A percentile compares a stretch with the other conserved stretches of the same genome.
phyloP scores from a whole-genome alignment of 2,113 vertebrate genomes.

The Pardalotus punctatus region DNA sequence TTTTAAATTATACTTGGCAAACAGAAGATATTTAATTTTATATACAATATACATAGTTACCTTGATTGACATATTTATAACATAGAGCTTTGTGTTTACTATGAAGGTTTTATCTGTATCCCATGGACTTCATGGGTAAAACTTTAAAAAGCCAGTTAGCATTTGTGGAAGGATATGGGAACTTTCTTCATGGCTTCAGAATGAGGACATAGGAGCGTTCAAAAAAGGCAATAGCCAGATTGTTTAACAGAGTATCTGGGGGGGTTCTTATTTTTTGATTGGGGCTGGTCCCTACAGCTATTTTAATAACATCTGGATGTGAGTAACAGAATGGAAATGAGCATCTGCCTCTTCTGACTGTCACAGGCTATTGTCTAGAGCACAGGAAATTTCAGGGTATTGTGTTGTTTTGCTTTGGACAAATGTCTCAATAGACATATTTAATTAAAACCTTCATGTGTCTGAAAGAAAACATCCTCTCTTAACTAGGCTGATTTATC shows the following conservation, averaged over 20 bases:
- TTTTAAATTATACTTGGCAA: conserved; percentile 65
- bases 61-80: conserved; percentile 66
- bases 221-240: conserved; percentile 4
- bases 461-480: conserved; percentile 21
- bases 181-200: not conserved
- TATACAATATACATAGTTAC: conserved; percentile 53
- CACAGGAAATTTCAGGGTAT: not conserved
- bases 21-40: conserved; percentile 67
- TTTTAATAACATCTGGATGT: conserved; percentile 43
- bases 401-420: conserved; percentile 30
- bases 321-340: conserved; percentile 2
- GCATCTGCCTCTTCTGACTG: conserved; percentile 32
- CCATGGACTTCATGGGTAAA: not conserved
- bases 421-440: conserved; percentile 27
- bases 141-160: not conserved
- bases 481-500: not conserved
- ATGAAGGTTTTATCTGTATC: conserved; percentile 46
- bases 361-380: conserved; percentile 1
- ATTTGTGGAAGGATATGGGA: not conserved
- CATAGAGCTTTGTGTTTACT: conserved; percentile 53
- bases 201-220: not conserved
- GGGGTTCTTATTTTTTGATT: not conserved
- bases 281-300: conserved; percentile 58
- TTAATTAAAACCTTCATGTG: conserved; percentile 22
- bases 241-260: not conserved